Percentiles rank a stretch among this genome's conserved stretches.
phyloP scores from a whole-genome alignment of 2,113 vertebrate species.

The Synodontis membranacea region DNA sequence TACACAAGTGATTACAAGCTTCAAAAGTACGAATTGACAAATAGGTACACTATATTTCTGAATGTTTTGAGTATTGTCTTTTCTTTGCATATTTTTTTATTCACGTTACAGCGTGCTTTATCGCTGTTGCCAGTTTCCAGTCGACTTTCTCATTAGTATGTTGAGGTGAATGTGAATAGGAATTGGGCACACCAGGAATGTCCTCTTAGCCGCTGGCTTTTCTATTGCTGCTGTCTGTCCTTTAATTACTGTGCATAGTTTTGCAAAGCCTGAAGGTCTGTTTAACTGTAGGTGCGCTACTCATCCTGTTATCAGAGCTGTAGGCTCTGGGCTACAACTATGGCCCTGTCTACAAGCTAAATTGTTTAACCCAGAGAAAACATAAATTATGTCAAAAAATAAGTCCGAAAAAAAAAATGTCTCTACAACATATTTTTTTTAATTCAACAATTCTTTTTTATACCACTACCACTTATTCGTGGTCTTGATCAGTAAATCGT shows the following conservation, averaged over 20 bases:
- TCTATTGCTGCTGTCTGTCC: conserved; percentile 39
- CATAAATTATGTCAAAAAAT: conserved; percentile 7
- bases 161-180: conserved; percentile 35
- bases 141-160: conserved; percentile 40
- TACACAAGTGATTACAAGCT: not conserved
- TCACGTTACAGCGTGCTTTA: not conserved
- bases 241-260: conserved; percentile 47
- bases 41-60: not conserved
- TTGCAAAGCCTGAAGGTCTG: conserved; percentile 34
- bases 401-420: not conserved
- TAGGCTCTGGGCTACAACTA: conserved; percentile 31
- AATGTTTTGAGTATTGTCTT: not conserved
- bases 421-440: not conserved
- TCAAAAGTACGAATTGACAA: not conserved
- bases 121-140: conserved; percentile 21
- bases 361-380: conserved; percentile 34
- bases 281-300: conserved; percentile 30
- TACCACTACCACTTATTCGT: not conserved
- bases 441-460: not conserved
- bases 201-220: conserved; percentile 41
- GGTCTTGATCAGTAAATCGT: not conserved
- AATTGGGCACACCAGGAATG: conserved; percentile 24
- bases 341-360: conserved; percentile 35
- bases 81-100: not conserved
- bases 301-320: conserved; percentile 34